Base-by-base conservation (phyloP, 2,888 invertebrate genomes). In the Dexiosoma caninum region DNA sequence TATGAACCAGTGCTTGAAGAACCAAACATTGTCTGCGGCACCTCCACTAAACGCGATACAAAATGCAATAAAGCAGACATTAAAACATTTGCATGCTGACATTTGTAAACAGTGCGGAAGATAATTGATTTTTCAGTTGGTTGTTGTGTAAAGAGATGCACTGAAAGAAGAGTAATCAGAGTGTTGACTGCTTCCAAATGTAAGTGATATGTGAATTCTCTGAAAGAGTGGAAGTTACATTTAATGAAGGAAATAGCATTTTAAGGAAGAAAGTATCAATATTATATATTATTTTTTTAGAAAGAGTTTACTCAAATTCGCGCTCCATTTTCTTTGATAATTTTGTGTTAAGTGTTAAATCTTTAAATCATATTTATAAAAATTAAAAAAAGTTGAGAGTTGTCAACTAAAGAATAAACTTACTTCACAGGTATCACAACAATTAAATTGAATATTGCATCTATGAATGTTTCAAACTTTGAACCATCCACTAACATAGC, bases 151-250 rank as follows among this genome's bases (percentile, higher is more conserved):
- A 94, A 95, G 89, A 96, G 93, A 88, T 97, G 97, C 32, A 97
- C 95, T 0, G 97, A 97, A 85, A 98, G 92, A n/a, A 98, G 90
- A 0, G 97, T 95, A 14, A 98, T 91, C 46, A 98, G 91, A 19
- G 95, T 94, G 88, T 97, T 97, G 53, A 98, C 94, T 27, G 96
- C 94, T 89, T 98, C 98, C 85, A 97, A 88, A 86, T 97, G 96
- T 27, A 97, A 91, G 71, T 94, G 93, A 89, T 97, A 97, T 69
- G 97, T 97, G 87, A 94, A 94, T 89, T 96, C 95, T 83, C 95
- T 95, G 90, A 66, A 64, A 57, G 49, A 37, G 6, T 42, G 32
- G 37, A 57, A 62, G 2, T n/a, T 5, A 51, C n/a, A 51, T 44
- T n/a, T n/a, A 14, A 12, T 7, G 1, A 7, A 10, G 2, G n/a